These are phyloP conservation scores for Antennarius maculatus DNA, from an alignment of 2,797 vertebrate genomes.

Conservation along the genomic window DNA sequence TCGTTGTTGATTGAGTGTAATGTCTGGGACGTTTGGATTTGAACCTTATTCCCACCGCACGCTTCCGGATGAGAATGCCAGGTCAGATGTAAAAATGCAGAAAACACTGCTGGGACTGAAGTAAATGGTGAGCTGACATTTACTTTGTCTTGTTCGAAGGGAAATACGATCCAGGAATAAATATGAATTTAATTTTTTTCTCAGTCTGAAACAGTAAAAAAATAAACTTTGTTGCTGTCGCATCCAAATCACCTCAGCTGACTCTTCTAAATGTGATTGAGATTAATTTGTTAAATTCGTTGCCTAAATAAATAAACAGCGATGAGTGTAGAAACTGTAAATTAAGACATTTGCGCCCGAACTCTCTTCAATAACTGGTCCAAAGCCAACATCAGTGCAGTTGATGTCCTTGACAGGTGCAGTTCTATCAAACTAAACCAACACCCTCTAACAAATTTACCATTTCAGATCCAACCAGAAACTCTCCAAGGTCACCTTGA, in stretches of 20 bases:
- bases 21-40: slow-evolving; percentile 21
- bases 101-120: slow-evolving; percentile 12
- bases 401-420: no score
- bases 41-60: slow-evolving; percentile 14
- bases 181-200: background rate
- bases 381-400: background rate
- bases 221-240: background rate
- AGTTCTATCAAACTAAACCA: no score
- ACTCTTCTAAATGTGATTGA: background rate
- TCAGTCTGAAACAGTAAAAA: no score
- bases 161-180: background rate
- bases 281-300: no score
- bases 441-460: no score
- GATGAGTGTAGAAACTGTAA: background rate
- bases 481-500: background rate
- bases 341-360: background rate
- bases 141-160: slow-evolving; percentile 11
- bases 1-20: slow-evolving; percentile 40
- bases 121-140: slow-evolving; percentile 28
- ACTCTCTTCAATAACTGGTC: background rate
- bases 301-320: background rate
- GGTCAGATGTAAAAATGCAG: slow-evolving; percentile 17
- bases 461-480: no score
- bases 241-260: background rate
- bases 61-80: background rate